Conservation (phyloP, 2,113 vertebrate species). For the Fukomys damarensis region DNA sequence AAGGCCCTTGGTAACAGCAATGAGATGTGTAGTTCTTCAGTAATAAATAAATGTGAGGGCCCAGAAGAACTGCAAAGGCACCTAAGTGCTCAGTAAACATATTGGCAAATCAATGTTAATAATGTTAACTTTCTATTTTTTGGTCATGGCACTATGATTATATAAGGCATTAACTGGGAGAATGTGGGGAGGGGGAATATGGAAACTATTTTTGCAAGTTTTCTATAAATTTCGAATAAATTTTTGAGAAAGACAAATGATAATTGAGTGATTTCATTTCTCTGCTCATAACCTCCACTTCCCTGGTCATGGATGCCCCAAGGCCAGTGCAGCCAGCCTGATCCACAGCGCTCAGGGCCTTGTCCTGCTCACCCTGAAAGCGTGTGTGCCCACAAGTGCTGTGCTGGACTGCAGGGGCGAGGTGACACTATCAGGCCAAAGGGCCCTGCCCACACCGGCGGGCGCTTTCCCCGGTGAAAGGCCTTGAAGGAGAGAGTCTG, state of each 20-base stretch:
- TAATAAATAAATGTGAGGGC: neutral
- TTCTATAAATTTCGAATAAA: neutral
- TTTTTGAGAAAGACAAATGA: neutral
- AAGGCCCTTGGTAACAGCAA: neutral
- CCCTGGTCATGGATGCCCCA: neutral
- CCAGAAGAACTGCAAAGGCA: neutral
- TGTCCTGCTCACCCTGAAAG: neutral
- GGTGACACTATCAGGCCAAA: neutral
- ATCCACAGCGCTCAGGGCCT: too few relatives aligned
- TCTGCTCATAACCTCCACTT: neutral
- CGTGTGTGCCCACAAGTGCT: neutral
- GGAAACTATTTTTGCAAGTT: neutral
- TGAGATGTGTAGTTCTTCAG: neutral
- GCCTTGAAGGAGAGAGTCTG: neutral
- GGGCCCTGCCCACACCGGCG: too few relatives aligned
- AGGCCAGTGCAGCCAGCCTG: too few relatives aligned
- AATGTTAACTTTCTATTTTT: neutral
- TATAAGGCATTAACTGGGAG: neutral
- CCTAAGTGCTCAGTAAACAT: neutral
- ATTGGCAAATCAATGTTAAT: neutral
- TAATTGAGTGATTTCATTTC: neutral
- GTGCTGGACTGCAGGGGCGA: too few relatives aligned
- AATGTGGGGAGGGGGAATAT: too few relatives aligned
- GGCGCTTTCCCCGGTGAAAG: too few relatives aligned
- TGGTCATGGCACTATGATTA: neutral